A percentile compares a stretch with the other conserved stretches of the same genome.
Conservation (phyloP, 2,888 invertebrate genomes). For the Mythimna pallens region DNA sequence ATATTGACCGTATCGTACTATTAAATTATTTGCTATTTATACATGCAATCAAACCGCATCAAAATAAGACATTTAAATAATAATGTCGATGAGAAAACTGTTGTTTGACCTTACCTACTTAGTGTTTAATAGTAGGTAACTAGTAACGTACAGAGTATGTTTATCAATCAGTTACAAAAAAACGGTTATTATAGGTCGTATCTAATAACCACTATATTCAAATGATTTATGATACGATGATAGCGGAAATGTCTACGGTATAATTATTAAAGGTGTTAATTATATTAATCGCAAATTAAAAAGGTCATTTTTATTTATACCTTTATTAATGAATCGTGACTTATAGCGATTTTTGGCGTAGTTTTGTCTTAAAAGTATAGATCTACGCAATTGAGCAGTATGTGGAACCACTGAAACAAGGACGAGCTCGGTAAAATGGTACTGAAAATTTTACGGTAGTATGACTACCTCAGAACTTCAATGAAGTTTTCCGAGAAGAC, state of each 20-base stretch:
- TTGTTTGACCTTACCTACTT: constrained; percentile 63
- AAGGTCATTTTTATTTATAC: constrained; percentile 37
- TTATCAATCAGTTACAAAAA: constrained; percentile 11
- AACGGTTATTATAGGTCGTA: constrained; percentile 14
- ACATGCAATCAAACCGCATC: constrained; percentile 61
- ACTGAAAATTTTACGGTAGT: too few species aligned
- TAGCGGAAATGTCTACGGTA: constrained; percentile 32
- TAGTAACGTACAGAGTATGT: constrained; percentile 11
- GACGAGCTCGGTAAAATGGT: too few species aligned
- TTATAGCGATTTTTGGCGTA: constrained; percentile 1
- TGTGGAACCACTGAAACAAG: too few species aligned
- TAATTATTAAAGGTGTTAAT: constrained; percentile 44
- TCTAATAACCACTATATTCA: constrained; percentile 30
- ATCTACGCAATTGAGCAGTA: too few species aligned
- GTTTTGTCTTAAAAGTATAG: too few species aligned
- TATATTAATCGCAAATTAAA: constrained; percentile 32
- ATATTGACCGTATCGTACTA: constrained; percentile 31
- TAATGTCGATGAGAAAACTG: constrained; percentile 48
- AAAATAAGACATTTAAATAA: constrained; percentile 58
- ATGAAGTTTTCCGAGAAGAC: too few species aligned
- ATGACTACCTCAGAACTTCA: too few species aligned
- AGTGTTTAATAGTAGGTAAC: constrained; percentile 11
- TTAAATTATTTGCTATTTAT: constrained; percentile 58
- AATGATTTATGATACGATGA: constrained; percentile 39
- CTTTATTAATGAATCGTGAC: constrained; percentile 15